A percentile compares a stretch with the other conserved stretches of the same genome.
phyloP scores from a whole-genome alignment of 2,888 invertebrate genomes.

The Aleiodes testaceus region DNA sequence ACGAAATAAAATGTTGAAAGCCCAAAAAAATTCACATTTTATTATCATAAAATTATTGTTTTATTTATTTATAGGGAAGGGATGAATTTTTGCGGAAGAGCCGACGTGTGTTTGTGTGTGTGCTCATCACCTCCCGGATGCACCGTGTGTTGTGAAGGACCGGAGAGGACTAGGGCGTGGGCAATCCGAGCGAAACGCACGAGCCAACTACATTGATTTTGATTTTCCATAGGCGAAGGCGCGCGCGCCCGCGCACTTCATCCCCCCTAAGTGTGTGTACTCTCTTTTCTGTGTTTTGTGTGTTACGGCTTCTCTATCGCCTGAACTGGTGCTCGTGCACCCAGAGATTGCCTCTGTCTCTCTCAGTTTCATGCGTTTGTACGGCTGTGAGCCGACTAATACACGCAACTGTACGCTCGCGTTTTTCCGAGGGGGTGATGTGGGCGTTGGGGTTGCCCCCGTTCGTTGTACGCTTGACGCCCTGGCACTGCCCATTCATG shows the following conservation, averaged over 20 bases:
- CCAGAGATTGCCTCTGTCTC: neutral
- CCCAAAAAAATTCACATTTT: neutral
- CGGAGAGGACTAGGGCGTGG: conserved; percentile 64
- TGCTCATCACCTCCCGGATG: conserved; percentile 13
- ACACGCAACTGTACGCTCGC: too few species aligned
- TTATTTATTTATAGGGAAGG: neutral
- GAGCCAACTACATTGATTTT: conserved; percentile 67
- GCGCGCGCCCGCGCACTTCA: conserved; percentile 59
- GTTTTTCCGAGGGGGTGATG: neutral
- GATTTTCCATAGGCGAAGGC: conserved; percentile 64
- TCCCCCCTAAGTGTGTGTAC: too few species aligned
- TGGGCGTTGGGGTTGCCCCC: conserved; percentile 16
- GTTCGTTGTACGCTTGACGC: conserved; percentile 24
- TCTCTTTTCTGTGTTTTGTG: neutral
- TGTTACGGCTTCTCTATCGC: too few species aligned
- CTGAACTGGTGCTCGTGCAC: neutral
- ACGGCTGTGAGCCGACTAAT: too few species aligned
- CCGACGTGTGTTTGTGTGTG: too few species aligned
- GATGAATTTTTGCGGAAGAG: neutral
- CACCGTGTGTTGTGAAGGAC: conserved; percentile 47
- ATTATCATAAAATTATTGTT: too few species aligned
- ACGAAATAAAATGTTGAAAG: too few species aligned
- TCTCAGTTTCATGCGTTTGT: neutral
- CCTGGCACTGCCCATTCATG: conserved; percentile 59
- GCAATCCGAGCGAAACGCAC: conserved; percentile 56